These are phyloP conservation scores for Alloplasta piceator DNA, from an alignment of 2,888 invertebrate species.

Conservation along the genomic window DNA sequence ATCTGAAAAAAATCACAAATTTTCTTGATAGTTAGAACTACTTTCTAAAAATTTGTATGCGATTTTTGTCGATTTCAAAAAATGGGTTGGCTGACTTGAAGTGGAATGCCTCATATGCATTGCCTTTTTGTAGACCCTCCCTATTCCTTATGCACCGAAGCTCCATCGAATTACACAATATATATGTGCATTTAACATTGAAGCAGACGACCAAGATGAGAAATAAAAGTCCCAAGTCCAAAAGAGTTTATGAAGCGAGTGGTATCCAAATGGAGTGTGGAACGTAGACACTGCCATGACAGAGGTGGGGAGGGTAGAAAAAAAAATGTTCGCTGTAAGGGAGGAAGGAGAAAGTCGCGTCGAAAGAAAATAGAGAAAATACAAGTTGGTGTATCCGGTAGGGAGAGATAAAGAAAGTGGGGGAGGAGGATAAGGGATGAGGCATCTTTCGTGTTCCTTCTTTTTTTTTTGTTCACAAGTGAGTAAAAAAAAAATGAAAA, in stretches of 20 bases:
- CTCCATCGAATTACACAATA: background rate
- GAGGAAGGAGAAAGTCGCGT: background rate
- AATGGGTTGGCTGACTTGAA: no score
- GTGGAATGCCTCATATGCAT: constrained; percentile 19
- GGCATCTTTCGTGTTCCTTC: constrained; percentile 3
- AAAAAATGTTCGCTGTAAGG: background rate
- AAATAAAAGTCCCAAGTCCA: constrained; percentile 41
- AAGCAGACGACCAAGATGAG: constrained; percentile 32
- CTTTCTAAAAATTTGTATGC: no score
- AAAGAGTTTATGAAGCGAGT: constrained; percentile 42
- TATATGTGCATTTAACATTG: constrained; percentile 1
- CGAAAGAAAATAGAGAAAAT: constrained; percentile 44
- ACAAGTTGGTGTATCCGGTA: constrained; percentile 25
- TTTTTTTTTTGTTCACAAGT: constrained; percentile 12
- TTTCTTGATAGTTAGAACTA: no score
- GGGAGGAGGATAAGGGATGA: constrained; percentile 40
- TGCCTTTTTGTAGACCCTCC: constrained; percentile 14
- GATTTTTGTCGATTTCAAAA: no score
- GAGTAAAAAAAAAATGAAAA: constrained; percentile 70
- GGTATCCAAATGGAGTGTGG: constrained; percentile 31
- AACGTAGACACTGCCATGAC: constrained; percentile 1
- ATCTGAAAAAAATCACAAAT: no score
- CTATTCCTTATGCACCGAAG: background rate
- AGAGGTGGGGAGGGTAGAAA: background rate
- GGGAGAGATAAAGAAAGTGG: constrained; percentile 41